These are phyloP conservation scores for Rotaria sp. DNA, from an alignment of 2,888 invertebrate species.

Conservation along the genomic window DNA sequence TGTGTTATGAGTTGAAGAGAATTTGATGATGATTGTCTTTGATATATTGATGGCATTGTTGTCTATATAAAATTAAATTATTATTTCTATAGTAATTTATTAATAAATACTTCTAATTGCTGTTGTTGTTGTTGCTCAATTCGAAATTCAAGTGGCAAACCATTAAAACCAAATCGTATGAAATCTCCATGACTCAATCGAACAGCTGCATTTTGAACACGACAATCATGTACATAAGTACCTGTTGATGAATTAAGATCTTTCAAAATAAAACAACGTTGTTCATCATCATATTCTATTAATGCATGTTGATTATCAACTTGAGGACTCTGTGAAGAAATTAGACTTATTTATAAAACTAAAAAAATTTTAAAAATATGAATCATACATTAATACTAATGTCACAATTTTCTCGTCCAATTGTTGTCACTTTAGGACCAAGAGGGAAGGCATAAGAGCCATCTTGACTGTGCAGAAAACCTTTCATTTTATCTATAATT, in stretches of 20 bases:
- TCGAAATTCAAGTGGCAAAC: conserved; percentile 49
- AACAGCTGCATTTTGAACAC: conserved; percentile 55
- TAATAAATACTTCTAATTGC: neutral
- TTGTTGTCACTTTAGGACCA: conserved; percentile 53
- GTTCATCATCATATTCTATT: conserved; percentile 52
- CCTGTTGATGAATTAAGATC: conserved; percentile 55
- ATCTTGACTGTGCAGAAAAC: conserved; percentile 37
- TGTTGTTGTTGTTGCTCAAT: conserved; percentile 45
- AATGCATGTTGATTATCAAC: conserved; percentile 54
- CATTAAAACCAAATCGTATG: conserved; percentile 52
- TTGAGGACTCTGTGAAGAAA: conserved; percentile 41
- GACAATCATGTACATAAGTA: conserved; percentile 55
- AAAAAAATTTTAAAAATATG: neutral
- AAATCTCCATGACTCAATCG: conserved; percentile 51
- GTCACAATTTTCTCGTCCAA: conserved; percentile 55
- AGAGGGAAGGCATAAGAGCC: conserved; percentile 45
- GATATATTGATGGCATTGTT: conserved; percentile 1
- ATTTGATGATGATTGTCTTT: neutral
- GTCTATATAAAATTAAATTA: neutral
- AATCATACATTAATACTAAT: conserved; percentile 51
- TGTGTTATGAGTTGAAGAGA: neutral
- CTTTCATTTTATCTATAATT: conserved; percentile 22
- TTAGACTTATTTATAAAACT: too few relatives aligned
- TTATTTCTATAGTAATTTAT: neutral
- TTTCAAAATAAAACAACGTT: conserved; percentile 53